phyloP scores from a whole-genome alignment of 2,113 vertebrate species.

The Mormoops blainvillei region DNA sequence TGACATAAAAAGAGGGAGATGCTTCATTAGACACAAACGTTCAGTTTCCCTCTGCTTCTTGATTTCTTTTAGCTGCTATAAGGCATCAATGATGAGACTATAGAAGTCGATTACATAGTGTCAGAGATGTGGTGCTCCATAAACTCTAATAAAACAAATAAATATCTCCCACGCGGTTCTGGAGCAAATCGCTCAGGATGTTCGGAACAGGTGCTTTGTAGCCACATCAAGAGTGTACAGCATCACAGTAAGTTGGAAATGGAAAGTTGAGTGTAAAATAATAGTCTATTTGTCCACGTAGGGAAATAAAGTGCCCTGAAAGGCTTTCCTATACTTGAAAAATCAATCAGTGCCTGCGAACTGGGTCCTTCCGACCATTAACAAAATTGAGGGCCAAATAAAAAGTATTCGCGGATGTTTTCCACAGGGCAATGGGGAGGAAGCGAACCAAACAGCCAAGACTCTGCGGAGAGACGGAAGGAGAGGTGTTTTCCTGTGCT shows the following conservation, averaged over 20 bases:
- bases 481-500: not conserved
- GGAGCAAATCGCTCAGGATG: not conserved
- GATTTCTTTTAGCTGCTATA: not conserved
- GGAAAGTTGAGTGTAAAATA: not conserved
- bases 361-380: not conserved
- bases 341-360: not conserved
- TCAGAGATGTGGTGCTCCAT: not conserved
- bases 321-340: conserved; percentile 6
- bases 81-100: not conserved
- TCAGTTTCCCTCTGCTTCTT: conserved; percentile 7
- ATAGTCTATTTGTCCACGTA: not conserved
- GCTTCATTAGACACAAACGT: conserved; percentile 10
- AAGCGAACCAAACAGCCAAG: not conserved
- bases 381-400: not conserved
- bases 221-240: not conserved
- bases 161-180: not conserved
- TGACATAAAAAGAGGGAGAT: conserved; percentile 14
- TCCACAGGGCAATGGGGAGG: not conserved
- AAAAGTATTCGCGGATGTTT: not conserved
- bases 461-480: not conserved
- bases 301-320: not conserved
- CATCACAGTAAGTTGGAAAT: not conserved
- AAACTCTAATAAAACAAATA: conserved; percentile 13
- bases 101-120: not conserved
- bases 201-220: not conserved